phyloP scores from a whole-genome alignment of 2,888 invertebrate genomes.

The Hyposoter dolosus region DNA sequence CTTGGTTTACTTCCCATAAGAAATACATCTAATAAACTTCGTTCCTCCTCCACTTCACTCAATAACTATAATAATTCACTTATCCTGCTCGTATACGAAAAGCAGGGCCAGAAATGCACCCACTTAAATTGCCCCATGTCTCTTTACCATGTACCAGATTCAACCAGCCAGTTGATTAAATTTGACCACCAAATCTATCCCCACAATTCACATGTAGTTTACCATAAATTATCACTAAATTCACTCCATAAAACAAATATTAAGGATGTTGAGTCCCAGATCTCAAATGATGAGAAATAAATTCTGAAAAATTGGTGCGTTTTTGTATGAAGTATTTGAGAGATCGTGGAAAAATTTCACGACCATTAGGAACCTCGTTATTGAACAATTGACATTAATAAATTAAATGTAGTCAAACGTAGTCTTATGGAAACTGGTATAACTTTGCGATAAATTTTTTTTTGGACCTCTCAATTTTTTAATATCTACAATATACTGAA shows the following conservation, averaged over 20 bases:
- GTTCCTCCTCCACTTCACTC: slow-evolving; percentile 29
- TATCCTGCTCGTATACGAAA: slow-evolving; percentile 15
- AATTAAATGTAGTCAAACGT: no score
- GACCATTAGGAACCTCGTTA: no score
- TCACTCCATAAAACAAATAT: neutral
- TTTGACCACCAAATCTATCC: neutral
- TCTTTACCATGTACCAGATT: neutral
- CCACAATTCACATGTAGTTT: neutral
- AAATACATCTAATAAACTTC: slow-evolving; percentile 53
- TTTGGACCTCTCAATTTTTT: no score
- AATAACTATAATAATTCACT: slow-evolving; percentile 43
- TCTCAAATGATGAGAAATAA: no score
- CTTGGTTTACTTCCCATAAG: slow-evolving; percentile 50
- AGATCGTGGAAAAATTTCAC: no score
- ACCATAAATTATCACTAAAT: neutral
- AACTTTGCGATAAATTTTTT: no score
- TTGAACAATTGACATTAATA: no score
- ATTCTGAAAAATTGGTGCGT: no score
- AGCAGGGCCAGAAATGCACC: neutral
- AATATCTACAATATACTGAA: no score
- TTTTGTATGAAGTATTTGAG: no score
- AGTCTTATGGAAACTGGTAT: no score
- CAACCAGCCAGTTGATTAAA: slow-evolving; percentile 1
- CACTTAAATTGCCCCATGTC: slow-evolving; percentile 16
- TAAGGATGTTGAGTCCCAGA: neutral